phyloP scores from a whole-genome alignment of 2,888 invertebrate genomes.

The Argyresthia albistria region DNA sequence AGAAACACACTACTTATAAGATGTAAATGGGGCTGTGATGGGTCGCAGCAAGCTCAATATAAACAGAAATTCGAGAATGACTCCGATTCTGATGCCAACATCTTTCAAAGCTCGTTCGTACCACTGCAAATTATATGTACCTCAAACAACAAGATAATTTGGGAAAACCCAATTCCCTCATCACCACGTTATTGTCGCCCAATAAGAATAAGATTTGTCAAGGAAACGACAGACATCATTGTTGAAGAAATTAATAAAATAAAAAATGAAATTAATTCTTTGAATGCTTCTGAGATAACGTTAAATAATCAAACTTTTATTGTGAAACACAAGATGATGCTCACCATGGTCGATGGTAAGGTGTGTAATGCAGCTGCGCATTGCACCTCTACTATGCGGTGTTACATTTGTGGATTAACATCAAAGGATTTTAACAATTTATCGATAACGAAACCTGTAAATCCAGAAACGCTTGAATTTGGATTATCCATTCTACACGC shows the following conservation, averaged over 20 bases:
- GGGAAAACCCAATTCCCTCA: neutral
- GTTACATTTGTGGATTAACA: slow-evolving; percentile 2
- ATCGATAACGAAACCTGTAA: neutral
- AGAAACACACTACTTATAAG: neutral
- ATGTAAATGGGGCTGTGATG: too few species aligned
- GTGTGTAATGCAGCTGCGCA: slow-evolving; percentile 24
- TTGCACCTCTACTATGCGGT: slow-evolving; percentile 1
- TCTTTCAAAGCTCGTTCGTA: slow-evolving; percentile 1
- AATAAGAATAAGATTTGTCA: neutral
- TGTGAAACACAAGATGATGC: too few species aligned
- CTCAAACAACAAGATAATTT: neutral
- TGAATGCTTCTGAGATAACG: too few species aligned
- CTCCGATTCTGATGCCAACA: neutral
- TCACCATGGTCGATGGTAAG: slow-evolving; percentile 26
- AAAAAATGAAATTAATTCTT: too few species aligned
- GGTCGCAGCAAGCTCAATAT: neutral
- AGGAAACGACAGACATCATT: neutral
- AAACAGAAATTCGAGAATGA: slow-evolving; percentile 1
- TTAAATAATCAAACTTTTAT: neutral
- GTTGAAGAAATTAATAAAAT: neutral
- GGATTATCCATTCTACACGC: slow-evolving; percentile 25
- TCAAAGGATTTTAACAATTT: slow-evolving; percentile 14
- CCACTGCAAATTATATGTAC: neutral
- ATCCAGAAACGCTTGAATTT: neutral
- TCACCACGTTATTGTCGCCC: neutral